These are phyloP conservation scores for Mylabris sibirica DNA, from an alignment of 2,888 invertebrate genomes.

Conservation along the genomic window DNA sequence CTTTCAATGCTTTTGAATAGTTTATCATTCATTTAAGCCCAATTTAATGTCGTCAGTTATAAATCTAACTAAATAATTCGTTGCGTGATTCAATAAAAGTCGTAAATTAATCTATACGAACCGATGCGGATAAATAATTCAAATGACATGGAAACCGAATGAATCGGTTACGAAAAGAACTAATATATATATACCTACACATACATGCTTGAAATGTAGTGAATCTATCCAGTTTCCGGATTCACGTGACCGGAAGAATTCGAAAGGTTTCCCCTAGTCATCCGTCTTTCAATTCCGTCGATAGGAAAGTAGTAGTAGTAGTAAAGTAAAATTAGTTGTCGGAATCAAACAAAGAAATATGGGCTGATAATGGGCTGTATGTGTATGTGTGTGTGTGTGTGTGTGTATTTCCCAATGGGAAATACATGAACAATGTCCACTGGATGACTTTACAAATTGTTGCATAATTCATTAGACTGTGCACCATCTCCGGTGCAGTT, in stretches of 20 bases:
- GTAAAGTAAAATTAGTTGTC: constrained; percentile 34
- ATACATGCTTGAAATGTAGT: too few relatives aligned
- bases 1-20: constrained; percentile 3
- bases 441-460: constrained; percentile 32
- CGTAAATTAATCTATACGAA: constrained; percentile 35
- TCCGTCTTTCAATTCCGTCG: constrained; percentile 36
- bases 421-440: constrained; percentile 36
- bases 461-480: constrained; percentile 50
- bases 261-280: constrained; percentile 15
- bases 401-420: constrained; percentile 33
- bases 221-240: too few relatives aligned
- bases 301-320: too few relatives aligned
- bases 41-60: constrained; percentile 11
- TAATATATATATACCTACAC: too few relatives aligned
- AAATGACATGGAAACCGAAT: constrained; percentile 19
- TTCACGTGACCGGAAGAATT: constrained; percentile 4
- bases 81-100: constrained; percentile 26
- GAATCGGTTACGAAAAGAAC: too few relatives aligned
- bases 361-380: too few relatives aligned
- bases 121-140: constrained; percentile 32
- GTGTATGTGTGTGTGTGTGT: too few relatives aligned
- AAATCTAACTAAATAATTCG: constrained; percentile 32
- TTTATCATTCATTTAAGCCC: background rate
- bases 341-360: constrained; percentile 40
- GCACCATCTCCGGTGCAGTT: constrained; percentile 50